Evolutionary conservation across 1,140 invertebrate species (phyloP).

Genomic region (Phymastichus coffea): DNA sequence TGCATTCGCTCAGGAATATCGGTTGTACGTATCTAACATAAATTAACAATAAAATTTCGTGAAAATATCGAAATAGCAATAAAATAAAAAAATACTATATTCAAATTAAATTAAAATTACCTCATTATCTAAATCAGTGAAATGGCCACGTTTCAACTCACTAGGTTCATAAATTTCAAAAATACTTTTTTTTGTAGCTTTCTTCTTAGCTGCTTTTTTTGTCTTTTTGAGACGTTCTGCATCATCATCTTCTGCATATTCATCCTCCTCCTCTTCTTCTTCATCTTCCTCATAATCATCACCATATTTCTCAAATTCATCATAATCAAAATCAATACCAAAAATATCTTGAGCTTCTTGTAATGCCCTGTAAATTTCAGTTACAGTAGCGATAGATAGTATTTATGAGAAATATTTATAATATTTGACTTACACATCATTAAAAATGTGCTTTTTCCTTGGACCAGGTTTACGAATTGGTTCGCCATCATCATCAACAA

Average conservation of each 20-base stretch:
- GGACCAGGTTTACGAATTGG: conserved; percentile 77
- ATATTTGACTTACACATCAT: too few species aligned
- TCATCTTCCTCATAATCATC: conserved; percentile 84
- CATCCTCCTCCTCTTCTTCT: conserved; percentile 73
- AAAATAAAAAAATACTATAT: background rate
- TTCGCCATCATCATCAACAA: conserved; percentile 93
- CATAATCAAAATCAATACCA: conserved; percentile 97
- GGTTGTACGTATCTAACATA: conserved; percentile 72
- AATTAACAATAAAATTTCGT: too few species aligned
- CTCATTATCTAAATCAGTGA: conserved; percentile 92
- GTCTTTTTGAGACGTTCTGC: conserved; percentile 59
- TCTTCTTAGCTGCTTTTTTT: conserved; percentile 76
- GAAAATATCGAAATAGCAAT: background rate
- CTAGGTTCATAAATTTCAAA: conserved; percentile 96
- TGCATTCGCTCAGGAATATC: conserved; percentile 93
- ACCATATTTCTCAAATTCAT: conserved; percentile 89
- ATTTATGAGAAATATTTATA: conserved; percentile 15
- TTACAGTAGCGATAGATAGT: conserved; percentile 3
- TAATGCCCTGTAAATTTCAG: conserved; percentile 66
- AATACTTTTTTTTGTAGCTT: conserved; percentile 84
- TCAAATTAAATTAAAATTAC: conserved; percentile 56
- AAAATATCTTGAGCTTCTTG: conserved; percentile 99
- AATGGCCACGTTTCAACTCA: conserved; percentile 93
- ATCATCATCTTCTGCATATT: conserved; percentile 71
- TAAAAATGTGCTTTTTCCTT: too few species aligned